Conservation (phyloP, 92 coral and sea anemone genomes). For the Palythoa caribaeorum region DNA sequence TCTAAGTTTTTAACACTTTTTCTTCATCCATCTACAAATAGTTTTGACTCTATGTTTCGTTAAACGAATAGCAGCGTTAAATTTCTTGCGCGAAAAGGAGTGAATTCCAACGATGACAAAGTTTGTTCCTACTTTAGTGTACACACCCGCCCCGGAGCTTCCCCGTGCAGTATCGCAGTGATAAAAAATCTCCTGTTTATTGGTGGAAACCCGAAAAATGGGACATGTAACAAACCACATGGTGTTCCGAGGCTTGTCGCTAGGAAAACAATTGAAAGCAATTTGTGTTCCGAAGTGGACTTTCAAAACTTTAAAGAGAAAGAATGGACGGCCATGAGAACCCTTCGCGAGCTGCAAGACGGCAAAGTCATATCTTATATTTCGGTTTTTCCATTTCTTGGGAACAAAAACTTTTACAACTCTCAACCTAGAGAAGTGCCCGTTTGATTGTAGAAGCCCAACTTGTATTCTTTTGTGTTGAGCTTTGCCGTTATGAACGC, state of each 20-base stretch:
- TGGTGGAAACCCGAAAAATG: not conserved
- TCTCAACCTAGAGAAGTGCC: not conserved
- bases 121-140: slow-evolving; percentile 13
- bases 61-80: slow-evolving; percentile 25
- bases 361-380: slow-evolving; percentile 16
- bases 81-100: slow-evolving; percentile 11
- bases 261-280: slow-evolving; percentile 24
- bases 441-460: slow-evolving; percentile 31
- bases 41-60: not conserved
- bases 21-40: slow-evolving; percentile 5
- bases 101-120: slow-evolving; percentile 20
- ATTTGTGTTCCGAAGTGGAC: not conserved
- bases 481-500: slow-evolving; percentile 34
- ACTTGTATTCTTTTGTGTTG: slow-evolving; percentile 13
- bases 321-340: slow-evolving; percentile 10
- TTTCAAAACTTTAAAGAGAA: slow-evolving; percentile 1
- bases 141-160: slow-evolving; percentile 28
- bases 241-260: slow-evolving; percentile 9
- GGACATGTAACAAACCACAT: slow-evolving; percentile 40
- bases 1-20: not conserved
- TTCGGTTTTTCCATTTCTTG: not conserved
- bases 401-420: no score
- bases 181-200: not conserved
- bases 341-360: slow-evolving; percentile 13
- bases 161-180: slow-evolving; percentile 32